Evolutionary conservation across 2,888 invertebrate genomes (phyloP), one percentile per base, ranked within the genome.

Genomic region (Ditula angustiorana): DNA sequence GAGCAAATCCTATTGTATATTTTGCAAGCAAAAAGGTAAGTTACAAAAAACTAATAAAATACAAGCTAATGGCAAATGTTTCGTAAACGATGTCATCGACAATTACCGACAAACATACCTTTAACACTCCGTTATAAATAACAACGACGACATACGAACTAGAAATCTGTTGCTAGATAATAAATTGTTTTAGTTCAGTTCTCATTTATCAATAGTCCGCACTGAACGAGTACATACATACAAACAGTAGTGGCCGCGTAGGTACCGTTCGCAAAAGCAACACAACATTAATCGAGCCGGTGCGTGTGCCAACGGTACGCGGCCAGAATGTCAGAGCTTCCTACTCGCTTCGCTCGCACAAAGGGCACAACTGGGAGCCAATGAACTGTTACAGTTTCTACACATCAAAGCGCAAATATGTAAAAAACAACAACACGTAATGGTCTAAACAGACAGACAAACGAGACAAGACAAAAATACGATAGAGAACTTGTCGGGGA

Each of bases 261-360:
- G 77, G 82, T 78, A 82, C 80, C 82, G 78, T 76, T 76, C 79
- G 75, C 74, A 78, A 71, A 71, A 76, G 81, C 79, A 85, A 86
- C 85, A 86, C 79, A 85, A 86, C 85, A 86, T 83, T 84, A 83
- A 86, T 85, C 86, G 83, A 82, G 77, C 71, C 70, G 73, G 77
- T 74, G 78, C 75, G 78, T 78, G 83, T 75, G 80, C 79, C 80
- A 86, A 83, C 74, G 77, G 68, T 74, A 72, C 67, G 67, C 72
- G 73, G 63, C 86, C 80, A 82, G 69, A 64, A 66, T 59, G 28
- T 63, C 69, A 71, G 86, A 83, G 67, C 86, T 75, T 65, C 80
- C 79, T 67, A 56, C 55, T 37, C 41, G 55, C 23, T 37, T 23
- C 53, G 35, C 35, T 23, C 53, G 35, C 35, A 21, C 35, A 56